These are phyloP conservation scores for Lutjanus argentimaculatus DNA, from an alignment of 2,797 vertebrate genomes.

Conservation along the genomic window DNA sequence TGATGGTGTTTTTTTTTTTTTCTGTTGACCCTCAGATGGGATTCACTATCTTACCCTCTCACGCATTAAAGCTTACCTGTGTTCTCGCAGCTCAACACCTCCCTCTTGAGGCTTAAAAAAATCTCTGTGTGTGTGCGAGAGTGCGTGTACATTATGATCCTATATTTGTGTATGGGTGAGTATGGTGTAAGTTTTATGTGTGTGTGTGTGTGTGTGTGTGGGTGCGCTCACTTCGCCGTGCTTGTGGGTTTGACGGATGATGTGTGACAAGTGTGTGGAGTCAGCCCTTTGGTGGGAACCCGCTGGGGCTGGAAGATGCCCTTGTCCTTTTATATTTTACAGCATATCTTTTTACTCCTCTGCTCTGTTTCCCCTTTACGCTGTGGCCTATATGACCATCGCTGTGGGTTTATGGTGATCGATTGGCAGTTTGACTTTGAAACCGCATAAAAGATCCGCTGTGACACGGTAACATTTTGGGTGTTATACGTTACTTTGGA, in stretches of 20 bases:
- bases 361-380: conserved; percentile 34
- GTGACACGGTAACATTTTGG: conserved; percentile 21
- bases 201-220: conserved; percentile 29
- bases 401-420: conserved; percentile 64
- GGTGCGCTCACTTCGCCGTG: conserved; percentile 22
- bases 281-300: conserved; percentile 82
- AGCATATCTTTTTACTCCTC: conserved; percentile 68
- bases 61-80: conserved; percentile 59
- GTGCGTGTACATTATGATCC: conserved; percentile 15
- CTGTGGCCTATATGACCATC: conserved; percentile 39
- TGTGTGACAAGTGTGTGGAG: conserved; percentile 81
- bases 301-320: conserved; percentile 74
- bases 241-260: conserved; percentile 77
- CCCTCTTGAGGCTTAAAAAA: conserved; percentile 64
- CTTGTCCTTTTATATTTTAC: conserved; percentile 80
- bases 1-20: not conserved
- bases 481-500: conserved; percentile 27
- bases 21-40: conserved; percentile 44
- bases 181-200: conserved; percentile 26
- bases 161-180: conserved; percentile 21
- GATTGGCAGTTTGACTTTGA: conserved; percentile 79
- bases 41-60: conserved; percentile 49
- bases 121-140: conserved; percentile 5
- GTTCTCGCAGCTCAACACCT: conserved; percentile 58
- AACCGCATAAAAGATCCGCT: conserved; percentile 68